These are phyloP conservation scores for Macrotis lagotis DNA, from an alignment of 2,113 vertebrate genomes.

Conservation along the genomic window DNA sequence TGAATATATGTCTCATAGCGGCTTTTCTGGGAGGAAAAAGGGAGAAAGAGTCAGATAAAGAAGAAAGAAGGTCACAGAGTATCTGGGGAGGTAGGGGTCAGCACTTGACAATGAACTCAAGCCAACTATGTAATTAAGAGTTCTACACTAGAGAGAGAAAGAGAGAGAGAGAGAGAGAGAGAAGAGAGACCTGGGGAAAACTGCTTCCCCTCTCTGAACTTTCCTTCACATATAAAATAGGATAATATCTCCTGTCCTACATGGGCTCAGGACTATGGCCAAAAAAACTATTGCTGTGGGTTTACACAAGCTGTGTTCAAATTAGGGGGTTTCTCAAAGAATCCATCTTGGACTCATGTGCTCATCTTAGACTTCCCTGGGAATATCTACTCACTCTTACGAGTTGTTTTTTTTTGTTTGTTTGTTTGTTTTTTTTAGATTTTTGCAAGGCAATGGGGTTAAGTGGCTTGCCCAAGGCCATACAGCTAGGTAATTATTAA, in stretches of 20 bases:
- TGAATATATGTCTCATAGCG: slow-evolving; percentile 96
- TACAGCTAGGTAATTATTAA: too few species aligned
- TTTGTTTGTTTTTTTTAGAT: too few species aligned
- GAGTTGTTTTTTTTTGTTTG: too few species aligned
- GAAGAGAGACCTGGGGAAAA: not conserved
- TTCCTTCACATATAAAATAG: not conserved
- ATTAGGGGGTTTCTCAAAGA: not conserved
- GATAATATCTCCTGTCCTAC: not conserved
- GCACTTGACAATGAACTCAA: not conserved
- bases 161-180: too few species aligned
- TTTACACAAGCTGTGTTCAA: not conserved
- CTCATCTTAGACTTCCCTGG: not conserved
- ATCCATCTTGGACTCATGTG: not conserved
- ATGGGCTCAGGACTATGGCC: not conserved
- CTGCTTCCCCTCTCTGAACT: not conserved
- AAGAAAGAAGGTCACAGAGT: slow-evolving; percentile 45
- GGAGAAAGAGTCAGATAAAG: slow-evolving; percentile 60
- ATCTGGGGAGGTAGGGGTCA: rapidly evolving
- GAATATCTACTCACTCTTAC: too few species aligned
- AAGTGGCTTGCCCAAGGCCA: too few species aligned
- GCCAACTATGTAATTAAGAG: not conserved
- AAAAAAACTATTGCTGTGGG: not conserved
- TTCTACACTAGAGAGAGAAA: not conserved
- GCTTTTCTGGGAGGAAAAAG: slow-evolving; percentile 88
- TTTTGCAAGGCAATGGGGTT: too few species aligned